phyloP scores from a whole-genome alignment of 1,140 invertebrate genomes.

The Euura lappo region DNA sequence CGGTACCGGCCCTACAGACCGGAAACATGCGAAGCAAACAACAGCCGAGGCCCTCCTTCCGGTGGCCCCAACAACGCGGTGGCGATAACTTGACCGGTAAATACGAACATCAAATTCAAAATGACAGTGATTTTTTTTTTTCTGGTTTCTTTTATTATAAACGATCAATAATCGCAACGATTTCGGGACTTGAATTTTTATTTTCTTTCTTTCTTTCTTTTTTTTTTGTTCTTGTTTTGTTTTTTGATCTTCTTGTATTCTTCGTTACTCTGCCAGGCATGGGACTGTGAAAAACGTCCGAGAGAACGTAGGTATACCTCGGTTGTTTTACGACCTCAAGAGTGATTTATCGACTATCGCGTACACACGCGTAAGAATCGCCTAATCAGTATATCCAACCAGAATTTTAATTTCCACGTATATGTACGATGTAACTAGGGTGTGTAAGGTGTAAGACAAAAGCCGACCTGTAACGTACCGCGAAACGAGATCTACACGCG shows the following conservation, averaged over 20 bases:
- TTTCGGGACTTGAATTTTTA: too few relatives aligned
- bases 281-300: too few relatives aligned
- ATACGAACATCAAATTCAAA: slow-evolving; percentile 32
- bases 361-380: slow-evolving; percentile 21
- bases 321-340: neutral
- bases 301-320: too few relatives aligned
- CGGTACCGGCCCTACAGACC: slow-evolving; percentile 47
- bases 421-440: too few relatives aligned
- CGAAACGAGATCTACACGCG: slow-evolving; percentile 18
- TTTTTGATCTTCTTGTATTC: too few relatives aligned
- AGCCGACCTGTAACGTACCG: slow-evolving; percentile 18
- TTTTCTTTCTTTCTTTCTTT: too few relatives aligned
- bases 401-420: too few relatives aligned
- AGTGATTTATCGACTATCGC: neutral
- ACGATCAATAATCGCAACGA: too few relatives aligned
- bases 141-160: too few relatives aligned
- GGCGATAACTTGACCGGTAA: slow-evolving; percentile 62
- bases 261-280: too few relatives aligned
- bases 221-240: too few relatives aligned
- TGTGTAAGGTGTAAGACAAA: slow-evolving; percentile 15
- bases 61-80: slow-evolving; percentile 61
- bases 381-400: slow-evolving; percentile 22
- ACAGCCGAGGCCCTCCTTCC: slow-evolving; percentile 61
- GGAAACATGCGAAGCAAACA: slow-evolving; percentile 62
- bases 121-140: neutral